A percentile compares a stretch with the other conserved stretches of the same genome.
These are phyloP conservation scores for Rhabdomys pumilio DNA, from an alignment of 2,797 vertebrate genomes.

Conservation along the genomic window DNA sequence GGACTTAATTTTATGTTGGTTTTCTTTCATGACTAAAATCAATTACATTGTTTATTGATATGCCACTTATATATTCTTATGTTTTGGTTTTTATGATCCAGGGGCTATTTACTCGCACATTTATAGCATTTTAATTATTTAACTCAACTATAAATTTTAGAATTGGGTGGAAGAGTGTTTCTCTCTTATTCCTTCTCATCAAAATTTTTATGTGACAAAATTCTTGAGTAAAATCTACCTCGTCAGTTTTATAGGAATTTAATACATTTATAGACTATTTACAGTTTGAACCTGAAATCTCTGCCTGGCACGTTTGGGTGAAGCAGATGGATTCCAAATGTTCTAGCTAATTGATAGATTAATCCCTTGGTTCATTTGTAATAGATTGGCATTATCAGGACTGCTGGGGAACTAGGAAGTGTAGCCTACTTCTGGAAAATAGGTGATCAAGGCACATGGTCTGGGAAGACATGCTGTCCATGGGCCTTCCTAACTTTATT, in stretches of 20 bases:
- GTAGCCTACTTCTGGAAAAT: not conserved
- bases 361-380: not conserved
- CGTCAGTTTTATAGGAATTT: not conserved
- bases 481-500: too few species aligned
- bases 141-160: not conserved
- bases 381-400: not conserved
- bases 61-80: not conserved
- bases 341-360: not conserved
- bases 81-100: not conserved
- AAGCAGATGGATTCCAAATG: not conserved
- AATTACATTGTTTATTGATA: not conserved
- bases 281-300: not conserved
- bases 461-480: not conserved
- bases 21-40: not conserved
- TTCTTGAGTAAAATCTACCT: not conserved
- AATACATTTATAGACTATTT: not conserved
- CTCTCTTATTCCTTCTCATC: not conserved
- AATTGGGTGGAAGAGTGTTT: not conserved
- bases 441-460: not conserved
- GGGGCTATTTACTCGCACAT: not conserved
- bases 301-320: not conserved
- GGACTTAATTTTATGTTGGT: not conserved
- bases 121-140: not conserved
- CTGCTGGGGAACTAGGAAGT: not conserved
- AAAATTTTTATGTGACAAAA: not conserved